Conservation (phyloP, 2,113 vertebrate species). For the Caranx ignobilis region DNA sequence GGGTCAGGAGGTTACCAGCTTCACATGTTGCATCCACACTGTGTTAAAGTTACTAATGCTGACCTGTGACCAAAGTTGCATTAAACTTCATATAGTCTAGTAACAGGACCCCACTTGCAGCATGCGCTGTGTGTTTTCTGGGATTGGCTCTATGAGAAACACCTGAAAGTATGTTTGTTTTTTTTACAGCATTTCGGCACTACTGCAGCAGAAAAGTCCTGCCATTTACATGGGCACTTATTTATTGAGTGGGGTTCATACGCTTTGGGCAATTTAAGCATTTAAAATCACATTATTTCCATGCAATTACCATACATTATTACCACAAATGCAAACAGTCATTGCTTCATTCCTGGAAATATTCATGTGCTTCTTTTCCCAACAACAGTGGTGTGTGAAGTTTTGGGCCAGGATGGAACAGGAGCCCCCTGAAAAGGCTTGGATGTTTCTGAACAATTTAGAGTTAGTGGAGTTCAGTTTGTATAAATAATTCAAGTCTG, state of each 20-base stretch:
- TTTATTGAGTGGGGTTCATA: constrained; percentile 20
- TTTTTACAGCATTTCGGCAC: constrained; percentile 26
- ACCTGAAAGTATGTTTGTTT: constrained; percentile 33
- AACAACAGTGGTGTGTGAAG: constrained; percentile 53
- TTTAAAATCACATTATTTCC: constrained; percentile 50
- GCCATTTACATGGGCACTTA: neutral
- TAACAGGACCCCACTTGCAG: constrained; percentile 24
- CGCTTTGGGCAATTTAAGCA: constrained; percentile 16
- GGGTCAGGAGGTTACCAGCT: constrained; percentile 10
- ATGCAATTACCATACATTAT: constrained; percentile 43
- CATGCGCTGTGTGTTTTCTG: constrained; percentile 16
- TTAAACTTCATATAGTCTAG: constrained; percentile 43
- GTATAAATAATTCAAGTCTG: constrained; percentile 67
- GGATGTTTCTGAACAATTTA: constrained; percentile 64
- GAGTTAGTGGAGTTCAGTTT: constrained; percentile 50
- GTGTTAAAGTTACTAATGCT: constrained; percentile 40
- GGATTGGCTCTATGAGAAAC: constrained; percentile 2
- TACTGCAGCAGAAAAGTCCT: constrained; percentile 17
- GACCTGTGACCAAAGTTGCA: constrained; percentile 30
- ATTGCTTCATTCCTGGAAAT: constrained; percentile 42
- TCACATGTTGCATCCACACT: constrained; percentile 27
- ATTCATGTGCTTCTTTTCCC: neutral
- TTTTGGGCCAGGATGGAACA: constrained; percentile 58
- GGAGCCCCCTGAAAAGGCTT: constrained; percentile 62
- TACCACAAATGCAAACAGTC: constrained; percentile 40